Conservation (phyloP, 2,888 invertebrate species). For the Tupiocoris notatus region DNA sequence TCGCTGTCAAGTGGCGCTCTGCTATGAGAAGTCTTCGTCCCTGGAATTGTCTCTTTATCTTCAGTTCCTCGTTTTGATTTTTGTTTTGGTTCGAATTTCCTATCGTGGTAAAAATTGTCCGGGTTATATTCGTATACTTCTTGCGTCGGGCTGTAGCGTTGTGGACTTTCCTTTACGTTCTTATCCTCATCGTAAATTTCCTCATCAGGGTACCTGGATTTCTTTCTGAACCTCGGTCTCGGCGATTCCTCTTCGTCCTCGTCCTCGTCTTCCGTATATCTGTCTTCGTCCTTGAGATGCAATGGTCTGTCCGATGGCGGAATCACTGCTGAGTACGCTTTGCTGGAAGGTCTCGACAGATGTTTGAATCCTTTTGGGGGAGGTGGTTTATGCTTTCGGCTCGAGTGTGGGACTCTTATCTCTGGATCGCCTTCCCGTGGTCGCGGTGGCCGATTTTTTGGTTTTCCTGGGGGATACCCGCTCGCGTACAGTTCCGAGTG, state of each 20-base stretch:
- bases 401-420: constrained; percentile 27
- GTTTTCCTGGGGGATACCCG: constrained; percentile 45
- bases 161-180: constrained; percentile 7
- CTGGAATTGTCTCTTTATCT: constrained; percentile 2
- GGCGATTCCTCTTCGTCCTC: constrained; percentile 39
- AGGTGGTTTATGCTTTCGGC: constrained; percentile 6
- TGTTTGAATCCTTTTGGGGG: constrained; percentile 1
- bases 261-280: constrained; percentile 26
- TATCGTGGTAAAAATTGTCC: constrained; percentile 43
- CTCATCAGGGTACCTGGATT: constrained; percentile 12
- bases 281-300: constrained; percentile 19
- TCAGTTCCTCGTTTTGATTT: constrained; percentile 25
- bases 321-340: constrained; percentile 44
- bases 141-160: background rate
- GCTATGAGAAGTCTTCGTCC: background rate
- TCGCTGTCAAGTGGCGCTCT: background rate
- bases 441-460: constrained; percentile 7
- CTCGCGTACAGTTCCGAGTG: constrained; percentile 47
- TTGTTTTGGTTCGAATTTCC: constrained; percentile 35
- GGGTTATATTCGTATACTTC: constrained; percentile 28
- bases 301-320: constrained; percentile 39
- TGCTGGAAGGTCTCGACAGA: constrained; percentile 31
- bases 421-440: constrained; percentile 8
- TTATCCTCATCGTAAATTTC: constrained; percentile 35
- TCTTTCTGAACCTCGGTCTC: constrained; percentile 18